phyloP scores from a whole-genome alignment of 37 sponge, comb jelly and placozoan species.

The Axinella damicornis region DNA sequence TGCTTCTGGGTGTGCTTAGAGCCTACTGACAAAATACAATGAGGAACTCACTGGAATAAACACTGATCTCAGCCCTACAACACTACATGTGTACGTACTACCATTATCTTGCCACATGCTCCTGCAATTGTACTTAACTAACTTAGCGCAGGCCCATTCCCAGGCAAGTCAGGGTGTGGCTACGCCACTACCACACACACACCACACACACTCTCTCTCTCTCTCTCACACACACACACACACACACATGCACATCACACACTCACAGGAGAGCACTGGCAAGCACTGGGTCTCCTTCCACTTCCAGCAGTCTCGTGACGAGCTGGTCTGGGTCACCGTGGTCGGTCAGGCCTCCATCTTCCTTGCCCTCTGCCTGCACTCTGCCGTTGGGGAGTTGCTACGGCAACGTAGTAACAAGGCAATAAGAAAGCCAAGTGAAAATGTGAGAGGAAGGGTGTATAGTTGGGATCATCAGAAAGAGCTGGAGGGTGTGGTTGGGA shows the following conservation, averaged over 20 bases:
- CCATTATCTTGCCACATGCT: conserved; percentile 7
- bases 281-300: conserved; percentile 22
- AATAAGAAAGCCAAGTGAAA: neutral
- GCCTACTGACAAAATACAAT: too few relatives aligned
- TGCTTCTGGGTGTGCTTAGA: too few relatives aligned
- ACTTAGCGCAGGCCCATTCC: neutral
- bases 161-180: neutral
- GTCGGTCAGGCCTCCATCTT: conserved; percentile 3
- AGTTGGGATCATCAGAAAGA: neutral
- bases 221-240: neutral
- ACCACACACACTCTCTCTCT: neutral
- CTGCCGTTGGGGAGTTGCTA: conserved; percentile 40
- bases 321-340: conserved; percentile 26
- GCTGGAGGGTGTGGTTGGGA: too few relatives aligned
- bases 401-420: conserved; percentile 7
- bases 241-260: neutral
- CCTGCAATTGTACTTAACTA: neutral
- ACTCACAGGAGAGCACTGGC: neutral
- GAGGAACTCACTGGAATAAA: too few relatives aligned
- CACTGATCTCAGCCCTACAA: too few relatives aligned
- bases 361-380: conserved; percentile 47
- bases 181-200: too few relatives aligned
- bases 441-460: neutral
- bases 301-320: conserved; percentile 20
- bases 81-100: too few relatives aligned